These are phyloP conservation scores for Nansenia antarctica DNA, from an alignment of 2,113 vertebrate species.

Conservation along the genomic window DNA sequence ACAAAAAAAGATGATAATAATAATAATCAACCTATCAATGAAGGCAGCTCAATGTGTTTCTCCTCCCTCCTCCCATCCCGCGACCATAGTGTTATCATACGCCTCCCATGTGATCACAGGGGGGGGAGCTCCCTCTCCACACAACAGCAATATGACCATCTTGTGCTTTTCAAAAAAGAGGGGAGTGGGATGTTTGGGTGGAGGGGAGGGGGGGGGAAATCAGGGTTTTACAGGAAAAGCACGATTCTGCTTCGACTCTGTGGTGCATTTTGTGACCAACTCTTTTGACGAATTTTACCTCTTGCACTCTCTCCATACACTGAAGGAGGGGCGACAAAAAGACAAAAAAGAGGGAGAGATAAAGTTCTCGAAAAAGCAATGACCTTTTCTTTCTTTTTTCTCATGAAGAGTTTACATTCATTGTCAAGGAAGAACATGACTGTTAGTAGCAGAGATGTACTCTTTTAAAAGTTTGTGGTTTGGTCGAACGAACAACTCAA, in stretches of 20 bases:
- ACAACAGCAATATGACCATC: constrained; percentile 83
- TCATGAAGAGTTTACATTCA: constrained; percentile 74
- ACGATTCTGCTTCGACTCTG: constrained; percentile 70
- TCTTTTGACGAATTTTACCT: constrained; percentile 53
- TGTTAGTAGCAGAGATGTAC: constrained; percentile 78
- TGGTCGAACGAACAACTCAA: constrained; percentile 76
- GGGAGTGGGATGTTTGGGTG: constrained; percentile 7
- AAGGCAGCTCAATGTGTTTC: constrained; percentile 74
- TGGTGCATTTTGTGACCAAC: constrained; percentile 81
- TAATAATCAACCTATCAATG: constrained; percentile 73
- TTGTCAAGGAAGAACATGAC: constrained; percentile 72
- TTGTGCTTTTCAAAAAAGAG: constrained; percentile 71
- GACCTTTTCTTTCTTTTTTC: constrained; percentile 32
- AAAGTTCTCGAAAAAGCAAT: constrained; percentile 28
- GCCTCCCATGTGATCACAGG: constrained; percentile 58
- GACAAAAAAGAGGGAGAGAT: constrained; percentile 16
- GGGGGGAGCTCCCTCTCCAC: constrained; percentile 71
- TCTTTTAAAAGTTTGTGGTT: constrained; percentile 73
- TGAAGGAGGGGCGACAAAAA: constrained; percentile 59
- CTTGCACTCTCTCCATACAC: constrained; percentile 69
- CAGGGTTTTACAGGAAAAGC: constrained; percentile 54
- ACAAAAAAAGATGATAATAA: too few species aligned
- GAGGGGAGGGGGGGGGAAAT: constrained; percentile 42
- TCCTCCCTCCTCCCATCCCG: constrained; percentile 51
- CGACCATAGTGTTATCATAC: constrained; percentile 51